A percentile compares a stretch with the other conserved stretches of the same genome.
Evolutionary conservation across 2,113 vertebrate genomes (phyloP).

Genomic region (Ceuthmochares aereus): DNA sequence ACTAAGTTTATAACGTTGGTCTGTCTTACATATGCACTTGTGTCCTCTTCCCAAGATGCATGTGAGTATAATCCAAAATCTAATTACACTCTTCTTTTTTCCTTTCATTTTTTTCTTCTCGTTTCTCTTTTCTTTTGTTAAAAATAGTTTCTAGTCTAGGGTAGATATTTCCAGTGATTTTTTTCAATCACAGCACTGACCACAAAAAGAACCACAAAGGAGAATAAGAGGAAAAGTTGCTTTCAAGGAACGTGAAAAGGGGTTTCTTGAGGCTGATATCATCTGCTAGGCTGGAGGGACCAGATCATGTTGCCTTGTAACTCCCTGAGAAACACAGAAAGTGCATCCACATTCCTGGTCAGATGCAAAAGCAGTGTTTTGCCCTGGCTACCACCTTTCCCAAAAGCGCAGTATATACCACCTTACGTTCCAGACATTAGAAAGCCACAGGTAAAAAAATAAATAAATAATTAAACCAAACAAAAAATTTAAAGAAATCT

Average conservation of each 20-base stretch:
- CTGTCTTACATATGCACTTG: neutral
- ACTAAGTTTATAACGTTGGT: neutral
- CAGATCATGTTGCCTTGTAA: fast-evolving
- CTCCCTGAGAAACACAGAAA: neutral
- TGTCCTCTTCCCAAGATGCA: neutral
- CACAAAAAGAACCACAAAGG: neutral
- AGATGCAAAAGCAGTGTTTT: neutral
- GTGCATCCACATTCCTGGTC: neutral
- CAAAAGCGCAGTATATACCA: neutral
- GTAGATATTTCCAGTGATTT: neutral
- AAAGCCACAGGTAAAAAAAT: neutral
- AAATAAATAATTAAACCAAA: neutral
- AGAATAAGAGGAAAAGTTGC: neutral
- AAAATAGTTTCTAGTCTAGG: neutral
- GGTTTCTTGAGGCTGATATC: neutral
- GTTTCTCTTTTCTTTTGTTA: too few species aligned
- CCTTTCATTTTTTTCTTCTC: too few species aligned
- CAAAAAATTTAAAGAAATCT: neutral
- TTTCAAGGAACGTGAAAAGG: neutral
- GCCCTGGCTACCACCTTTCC: neutral
- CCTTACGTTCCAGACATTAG: neutral
- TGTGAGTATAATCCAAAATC: neutral
- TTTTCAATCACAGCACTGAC: neutral
- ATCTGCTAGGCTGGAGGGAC: neutral
- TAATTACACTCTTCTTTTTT: neutral